Conservation (phyloP, 2,797 vertebrate species). For the Eulemur coronatus region DNA sequence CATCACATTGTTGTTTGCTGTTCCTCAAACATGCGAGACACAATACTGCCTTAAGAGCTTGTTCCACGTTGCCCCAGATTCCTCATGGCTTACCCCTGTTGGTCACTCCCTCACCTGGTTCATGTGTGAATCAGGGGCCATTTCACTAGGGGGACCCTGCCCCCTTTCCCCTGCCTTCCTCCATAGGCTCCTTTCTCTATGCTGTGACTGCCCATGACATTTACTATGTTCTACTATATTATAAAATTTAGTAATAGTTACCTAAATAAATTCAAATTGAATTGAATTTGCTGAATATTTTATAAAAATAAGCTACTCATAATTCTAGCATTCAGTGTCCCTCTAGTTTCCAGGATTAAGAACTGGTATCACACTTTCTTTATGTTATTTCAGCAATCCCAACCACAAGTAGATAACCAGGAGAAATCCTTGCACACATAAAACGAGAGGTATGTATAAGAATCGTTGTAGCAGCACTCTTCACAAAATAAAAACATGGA, state of each 20-base stretch:
- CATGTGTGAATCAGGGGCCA: background rate
- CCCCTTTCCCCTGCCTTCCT: too few relatives aligned
- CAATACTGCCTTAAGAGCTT: accelerated
- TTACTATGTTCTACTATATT: background rate
- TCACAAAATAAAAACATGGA: background rate
- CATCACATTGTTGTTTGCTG: background rate
- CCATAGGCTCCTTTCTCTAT: background rate
- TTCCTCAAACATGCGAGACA: too few relatives aligned
- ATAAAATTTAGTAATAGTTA: background rate
- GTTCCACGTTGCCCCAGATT: background rate
- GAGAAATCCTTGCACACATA: background rate
- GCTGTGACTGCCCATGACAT: background rate
- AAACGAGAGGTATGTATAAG: background rate
- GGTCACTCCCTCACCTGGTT: background rate
- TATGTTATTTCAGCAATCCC: background rate
- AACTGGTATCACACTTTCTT: background rate
- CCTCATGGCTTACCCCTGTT: background rate
- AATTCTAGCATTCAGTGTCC: background rate
- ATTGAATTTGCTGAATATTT: background rate
- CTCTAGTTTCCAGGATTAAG: background rate
- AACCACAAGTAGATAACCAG: accelerated
- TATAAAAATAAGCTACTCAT: background rate
- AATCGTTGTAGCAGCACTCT: background rate
- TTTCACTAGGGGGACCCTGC: too few relatives aligned
- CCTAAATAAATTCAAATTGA: background rate